Evolutionary conservation across 2,797 vertebrate genomes (phyloP), one percentile per base, ranked within the genome.

Genomic region (Darevskia nairensis): DNA sequence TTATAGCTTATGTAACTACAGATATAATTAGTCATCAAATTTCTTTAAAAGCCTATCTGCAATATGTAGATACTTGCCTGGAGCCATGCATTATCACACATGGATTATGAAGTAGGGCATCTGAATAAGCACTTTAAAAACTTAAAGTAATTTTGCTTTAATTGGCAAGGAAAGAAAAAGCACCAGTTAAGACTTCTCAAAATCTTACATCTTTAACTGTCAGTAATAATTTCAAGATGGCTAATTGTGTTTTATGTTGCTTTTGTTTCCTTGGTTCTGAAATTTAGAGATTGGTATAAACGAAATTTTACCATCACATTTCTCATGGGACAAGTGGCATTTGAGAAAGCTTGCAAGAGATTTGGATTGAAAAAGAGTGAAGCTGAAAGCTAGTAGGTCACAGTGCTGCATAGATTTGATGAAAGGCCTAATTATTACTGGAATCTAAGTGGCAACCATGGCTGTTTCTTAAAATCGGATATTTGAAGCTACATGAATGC

Each of bases 231-330:
- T 86, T 84, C 72, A 50, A 61, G 4, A 82, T 46, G 2, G 75
- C 85, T 41, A 66, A 80, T 87, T 17, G 0, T 50, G 6, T 88
- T 32, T 61, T 55, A 1, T 81, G 44, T 59, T 93, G 77, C 1
- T 80, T 80, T 90, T 83, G 76, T 86, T 90, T 71, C 91, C 69
- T 90, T 93, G 88, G 27, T 86, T 85, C 88, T 92, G 86, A 76
- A 87, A 92, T 91, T 7, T 91, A 99, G 99, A 94, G 98, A 98
- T 86, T 99, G 99, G 99, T 99, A 99, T 96, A 96, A 95, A 91
- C 97, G 95, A n/a, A 99, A 99, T 94, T 97, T 99, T 94, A 96
- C 96, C 91, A 99, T 99, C 96, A 99, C 98, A 1, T 94, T 98
- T 87, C 97, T 99, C 87, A 98, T 99, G 99, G 98, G 97, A 82